A percentile compares a stretch with the other conserved stretches of the same genome.
Conservation (phyloP, 2,113 vertebrate genomes). For the Pangasianodon hypophthalmus region DNA sequence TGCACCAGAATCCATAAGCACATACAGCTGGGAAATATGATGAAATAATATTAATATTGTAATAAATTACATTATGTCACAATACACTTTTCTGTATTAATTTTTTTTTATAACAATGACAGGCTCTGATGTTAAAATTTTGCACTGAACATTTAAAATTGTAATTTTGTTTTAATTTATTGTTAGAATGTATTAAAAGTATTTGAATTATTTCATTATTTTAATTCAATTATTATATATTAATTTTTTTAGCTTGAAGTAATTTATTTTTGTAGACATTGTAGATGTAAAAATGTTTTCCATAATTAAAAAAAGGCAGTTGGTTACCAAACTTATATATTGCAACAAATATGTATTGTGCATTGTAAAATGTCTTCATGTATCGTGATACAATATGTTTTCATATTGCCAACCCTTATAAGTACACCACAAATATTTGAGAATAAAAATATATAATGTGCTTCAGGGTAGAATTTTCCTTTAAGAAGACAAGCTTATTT, state of each 20-base stretch:
- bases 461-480: not conserved
- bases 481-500: not conserved
- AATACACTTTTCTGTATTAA: not conserved
- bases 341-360: no score
- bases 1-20: not conserved
- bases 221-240: not conserved
- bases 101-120: not conserved
- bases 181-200: not conserved
- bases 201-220: not conserved
- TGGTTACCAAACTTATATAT: not conserved
- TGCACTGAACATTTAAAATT: not conserved
- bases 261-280: no score
- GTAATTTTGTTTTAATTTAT: not conserved
- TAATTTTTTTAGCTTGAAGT: not conserved
- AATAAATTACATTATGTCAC: not conserved
- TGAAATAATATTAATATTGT: not conserved
- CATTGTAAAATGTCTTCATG: no score
- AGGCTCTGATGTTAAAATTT: not conserved
- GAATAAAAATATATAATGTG: not conserved
- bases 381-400: not conserved
- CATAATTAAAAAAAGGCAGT: not conserved
- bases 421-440: not conserved
- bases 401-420: not conserved
- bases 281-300: not conserved
- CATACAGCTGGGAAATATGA: not conserved